Conservation (phyloP, 2,797 vertebrate species). For the Acipenser ruthenus region DNA sequence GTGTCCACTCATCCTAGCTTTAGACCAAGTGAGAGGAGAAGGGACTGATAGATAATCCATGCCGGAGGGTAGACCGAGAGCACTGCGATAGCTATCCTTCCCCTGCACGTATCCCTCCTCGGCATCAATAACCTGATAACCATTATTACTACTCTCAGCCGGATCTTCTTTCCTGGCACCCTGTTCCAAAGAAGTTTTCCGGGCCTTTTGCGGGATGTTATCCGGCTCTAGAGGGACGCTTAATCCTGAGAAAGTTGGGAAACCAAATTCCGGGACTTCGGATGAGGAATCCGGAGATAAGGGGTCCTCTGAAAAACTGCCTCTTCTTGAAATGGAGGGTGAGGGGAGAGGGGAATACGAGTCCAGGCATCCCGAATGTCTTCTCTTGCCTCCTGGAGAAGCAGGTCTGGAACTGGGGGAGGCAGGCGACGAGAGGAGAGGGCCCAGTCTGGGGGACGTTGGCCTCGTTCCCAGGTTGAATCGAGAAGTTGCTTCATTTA, state of each 20-base stretch:
- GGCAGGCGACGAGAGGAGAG: conserved; percentile 30
- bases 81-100: conserved; percentile 36
- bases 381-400: conserved; percentile 80
- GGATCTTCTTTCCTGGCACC: conserved; percentile 36
- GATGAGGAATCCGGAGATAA: conserved; percentile 1
- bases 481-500: conserved; percentile 67
- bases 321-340: conserved; percentile 54
- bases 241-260: background rate
- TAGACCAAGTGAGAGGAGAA: conserved; percentile 50
- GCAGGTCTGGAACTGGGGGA: conserved; percentile 68
- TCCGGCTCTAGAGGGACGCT: conserved; percentile 22
- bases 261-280: background rate
- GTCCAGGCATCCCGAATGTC: conserved; percentile 63
- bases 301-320: conserved; percentile 75
- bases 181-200: conserved; percentile 50
- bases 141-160: conserved; percentile 40
- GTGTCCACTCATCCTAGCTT: conserved; percentile 51
- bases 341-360: conserved; percentile 51
- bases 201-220: conserved; percentile 52
- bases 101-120: conserved; percentile 25
- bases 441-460: conserved; percentile 44
- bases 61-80: conserved; percentile 35
- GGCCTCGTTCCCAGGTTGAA: conserved; percentile 61
- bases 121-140: conserved; percentile 31
- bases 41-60: conserved; percentile 57